Percentiles rank a stretch among this genome's conserved stretches.
Evolutionary conservation across 2,113 vertebrate genomes (phyloP).

Genomic region (Dicerorhinus sumatrensis): DNA sequence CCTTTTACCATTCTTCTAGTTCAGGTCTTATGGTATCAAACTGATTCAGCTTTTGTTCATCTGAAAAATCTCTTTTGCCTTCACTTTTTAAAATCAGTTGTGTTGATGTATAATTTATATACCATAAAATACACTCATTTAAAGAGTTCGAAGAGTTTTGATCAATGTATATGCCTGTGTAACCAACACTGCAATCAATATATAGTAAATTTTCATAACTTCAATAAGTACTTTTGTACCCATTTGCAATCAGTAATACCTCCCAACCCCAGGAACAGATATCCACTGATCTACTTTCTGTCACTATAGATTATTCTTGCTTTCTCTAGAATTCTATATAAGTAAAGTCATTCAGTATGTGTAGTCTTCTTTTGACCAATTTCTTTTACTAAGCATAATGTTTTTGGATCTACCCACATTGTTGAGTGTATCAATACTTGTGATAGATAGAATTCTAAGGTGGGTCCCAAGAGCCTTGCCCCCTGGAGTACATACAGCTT

Average conservation of each 20-base stretch:
- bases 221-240: background rate
- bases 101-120: background rate
- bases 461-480: background rate
- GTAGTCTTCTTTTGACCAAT: background rate
- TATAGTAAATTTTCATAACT: background rate
- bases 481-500: background rate
- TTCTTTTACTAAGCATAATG: background rate
- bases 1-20: background rate
- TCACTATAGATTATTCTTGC: background rate
- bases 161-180: background rate
- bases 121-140: background rate
- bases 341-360: background rate
- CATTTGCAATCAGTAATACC: background rate
- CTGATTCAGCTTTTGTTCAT: background rate
- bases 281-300: background rate
- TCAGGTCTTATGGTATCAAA: background rate
- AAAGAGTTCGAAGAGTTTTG: background rate
- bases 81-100: background rate
- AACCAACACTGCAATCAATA: background rate
- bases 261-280: background rate
- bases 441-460: background rate
- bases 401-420: background rate
- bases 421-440: background rate
- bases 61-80: background rate
- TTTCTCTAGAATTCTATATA: background rate